phyloP scores from a whole-genome alignment of 2,888 invertebrate genomes.

The Heliconius hortense region DNA sequence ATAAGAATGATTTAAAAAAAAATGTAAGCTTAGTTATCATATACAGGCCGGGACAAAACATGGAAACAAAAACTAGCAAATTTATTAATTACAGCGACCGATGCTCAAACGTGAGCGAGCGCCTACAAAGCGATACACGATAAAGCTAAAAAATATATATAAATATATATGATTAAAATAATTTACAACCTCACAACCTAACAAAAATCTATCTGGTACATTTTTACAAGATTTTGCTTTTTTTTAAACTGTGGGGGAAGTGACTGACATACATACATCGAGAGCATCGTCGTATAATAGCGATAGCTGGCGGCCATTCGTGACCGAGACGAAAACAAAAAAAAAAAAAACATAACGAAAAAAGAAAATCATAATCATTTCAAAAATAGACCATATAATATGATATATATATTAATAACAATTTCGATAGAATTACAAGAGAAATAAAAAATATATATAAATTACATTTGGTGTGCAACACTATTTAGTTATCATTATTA shows the following conservation, averaged over 20 bases:
- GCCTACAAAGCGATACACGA: conserved; percentile 55
- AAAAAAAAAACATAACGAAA: conserved; percentile 1
- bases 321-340: conserved; percentile 3
- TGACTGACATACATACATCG: conserved; percentile 18
- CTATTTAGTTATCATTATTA: conserved; percentile 23
- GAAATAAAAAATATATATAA: conserved; percentile 17
- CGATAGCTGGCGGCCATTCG: conserved; percentile 7
- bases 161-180: conserved; percentile 78
- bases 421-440: conserved; percentile 31
- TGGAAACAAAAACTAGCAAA: conserved; percentile 63
- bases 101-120: conserved; percentile 57
- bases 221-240: conserved; percentile 60
- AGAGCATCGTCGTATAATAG: conserved; percentile 30
- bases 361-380: conserved; percentile 8
- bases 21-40: conserved; percentile 63
- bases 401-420: conserved; percentile 24
- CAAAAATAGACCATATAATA: conserved; percentile 16
- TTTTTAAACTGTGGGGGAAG: conserved; percentile 47
- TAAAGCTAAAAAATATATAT: conserved; percentile 77
- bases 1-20: conserved; percentile 56
- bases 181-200: conserved; percentile 81
- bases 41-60: conserved; percentile 57
- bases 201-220: conserved; percentile 71
- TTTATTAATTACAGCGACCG: conserved; percentile 54
- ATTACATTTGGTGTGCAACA: conserved; percentile 16